Percentiles rank a stretch among this genome's conserved stretches.
phyloP scores from a whole-genome alignment of 2,888 invertebrate species.

The Aporophyla lueneburgensis region DNA sequence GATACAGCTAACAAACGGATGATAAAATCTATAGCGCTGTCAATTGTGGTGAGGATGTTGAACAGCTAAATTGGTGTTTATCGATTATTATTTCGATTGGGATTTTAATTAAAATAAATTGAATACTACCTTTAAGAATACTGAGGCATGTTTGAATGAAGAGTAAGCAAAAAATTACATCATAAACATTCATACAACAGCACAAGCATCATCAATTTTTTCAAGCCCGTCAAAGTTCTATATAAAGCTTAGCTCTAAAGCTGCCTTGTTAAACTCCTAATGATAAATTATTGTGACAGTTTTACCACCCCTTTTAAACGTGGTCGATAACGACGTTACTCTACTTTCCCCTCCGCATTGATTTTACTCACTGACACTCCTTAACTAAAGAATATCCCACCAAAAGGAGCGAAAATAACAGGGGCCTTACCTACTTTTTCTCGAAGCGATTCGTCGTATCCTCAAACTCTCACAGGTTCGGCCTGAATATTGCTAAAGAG shows the following conservation, averaged over 20 bases:
- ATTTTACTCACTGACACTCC: slow-evolving; percentile 17
- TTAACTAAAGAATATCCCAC: slow-evolving; percentile 16
- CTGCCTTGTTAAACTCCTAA: slow-evolving; percentile 21
- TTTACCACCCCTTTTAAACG: slow-evolving; percentile 34
- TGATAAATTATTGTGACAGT: slow-evolving; percentile 37
- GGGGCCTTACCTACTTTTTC: no score
- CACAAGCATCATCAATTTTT: background rate
- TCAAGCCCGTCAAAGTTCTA: background rate
- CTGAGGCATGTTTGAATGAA: background rate
- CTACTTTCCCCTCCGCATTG: slow-evolving; percentile 1
- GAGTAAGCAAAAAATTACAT: no score
- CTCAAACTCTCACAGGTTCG: no score
- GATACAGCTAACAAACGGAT: slow-evolving; percentile 40
- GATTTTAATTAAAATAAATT: background rate
- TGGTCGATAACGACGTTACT: slow-evolving; percentile 24
- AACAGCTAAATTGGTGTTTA: slow-evolving; percentile 30
- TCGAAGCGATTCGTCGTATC: no score
- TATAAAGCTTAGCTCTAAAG: slow-evolving; percentile 7
- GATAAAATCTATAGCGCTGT: slow-evolving; percentile 50
- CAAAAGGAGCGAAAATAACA: no score
- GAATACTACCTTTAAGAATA: background rate
- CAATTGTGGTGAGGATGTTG: slow-evolving; percentile 24
- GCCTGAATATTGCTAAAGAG: no score
- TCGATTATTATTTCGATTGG: slow-evolving; percentile 9
- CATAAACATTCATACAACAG: background rate